Evolutionary conservation across 2,888 invertebrate genomes (phyloP).

Genomic region (Cloeon dipterum): DNA sequence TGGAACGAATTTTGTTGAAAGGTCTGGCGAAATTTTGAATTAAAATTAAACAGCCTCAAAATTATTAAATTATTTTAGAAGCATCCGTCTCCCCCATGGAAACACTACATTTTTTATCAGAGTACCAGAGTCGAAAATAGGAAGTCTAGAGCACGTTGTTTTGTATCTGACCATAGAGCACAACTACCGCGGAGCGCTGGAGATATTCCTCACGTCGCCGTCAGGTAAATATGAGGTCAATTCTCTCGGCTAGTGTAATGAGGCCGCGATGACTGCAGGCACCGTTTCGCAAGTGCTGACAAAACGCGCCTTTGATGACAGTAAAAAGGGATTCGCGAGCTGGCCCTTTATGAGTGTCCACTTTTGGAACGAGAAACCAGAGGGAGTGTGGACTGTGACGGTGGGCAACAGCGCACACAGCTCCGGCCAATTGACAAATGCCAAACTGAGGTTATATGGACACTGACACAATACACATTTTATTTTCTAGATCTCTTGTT

Average conservation of each 20-base stretch:
- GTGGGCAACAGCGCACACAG: no score
- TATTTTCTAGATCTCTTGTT: no score
- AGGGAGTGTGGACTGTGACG: slow-evolving; percentile 15
- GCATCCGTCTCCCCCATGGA: no score
- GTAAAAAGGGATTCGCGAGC: slow-evolving; percentile 20
- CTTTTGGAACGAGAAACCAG: slow-evolving; percentile 28
- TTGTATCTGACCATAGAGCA: slow-evolving; percentile 14
- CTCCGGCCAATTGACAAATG: no score
- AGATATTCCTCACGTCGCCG: slow-evolving; percentile 15
- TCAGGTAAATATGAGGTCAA: slow-evolving; percentile 9
- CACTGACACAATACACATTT: no score
- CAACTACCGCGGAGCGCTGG: slow-evolving; percentile 14
- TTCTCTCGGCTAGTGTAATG: no score
- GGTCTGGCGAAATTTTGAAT: background rate
- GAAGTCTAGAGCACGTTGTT: slow-evolving; percentile 16
- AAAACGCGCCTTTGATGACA: slow-evolving; percentile 19
- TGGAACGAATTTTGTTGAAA: background rate
- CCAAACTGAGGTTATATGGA: no score
- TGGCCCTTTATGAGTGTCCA: slow-evolving; percentile 31
- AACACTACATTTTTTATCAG: background rate
- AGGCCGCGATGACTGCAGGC: slow-evolving; percentile 13
- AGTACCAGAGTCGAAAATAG: background rate
- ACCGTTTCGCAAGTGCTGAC: slow-evolving; percentile 19
- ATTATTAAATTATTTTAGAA: no score
- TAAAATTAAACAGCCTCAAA: background rate